Percentiles rank a stretch among this genome's conserved stretches.
Conservation (phyloP, 2,797 vertebrate genomes). For the Lutjanus campechanus region DNA sequence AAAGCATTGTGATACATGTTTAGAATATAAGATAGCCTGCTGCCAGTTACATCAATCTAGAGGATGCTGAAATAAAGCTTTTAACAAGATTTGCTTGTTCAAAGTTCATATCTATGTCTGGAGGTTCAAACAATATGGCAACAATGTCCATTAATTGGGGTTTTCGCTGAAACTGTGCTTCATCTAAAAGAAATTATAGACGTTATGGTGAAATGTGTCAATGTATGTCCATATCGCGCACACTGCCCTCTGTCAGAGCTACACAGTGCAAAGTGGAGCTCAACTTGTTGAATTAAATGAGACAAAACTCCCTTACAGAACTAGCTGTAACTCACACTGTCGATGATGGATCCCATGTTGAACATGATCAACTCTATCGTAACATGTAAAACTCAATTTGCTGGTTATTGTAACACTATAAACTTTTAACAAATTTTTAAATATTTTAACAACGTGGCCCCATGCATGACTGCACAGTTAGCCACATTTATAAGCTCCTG, state of each 20-base stretch:
- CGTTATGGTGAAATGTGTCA: too few relatives aligned
- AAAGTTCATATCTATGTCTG: too few relatives aligned
- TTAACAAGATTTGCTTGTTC: not conserved
- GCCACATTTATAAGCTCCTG: not conserved
- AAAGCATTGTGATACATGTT: too few relatives aligned
- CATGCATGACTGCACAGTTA: rapidly evolving
- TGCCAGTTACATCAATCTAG: not conserved
- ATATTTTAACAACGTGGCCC: not conserved
- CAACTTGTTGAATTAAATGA: not conserved
- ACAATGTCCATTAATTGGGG: too few relatives aligned
- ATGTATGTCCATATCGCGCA: too few relatives aligned
- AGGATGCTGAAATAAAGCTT: not conserved
- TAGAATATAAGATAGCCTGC: not conserved
- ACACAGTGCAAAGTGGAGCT: not conserved
- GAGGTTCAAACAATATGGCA: not conserved
- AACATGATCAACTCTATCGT: not conserved
- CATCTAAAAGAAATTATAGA: not conserved
- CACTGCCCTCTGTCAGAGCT: not conserved
- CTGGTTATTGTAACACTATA: rapidly evolving
- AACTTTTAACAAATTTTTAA: too few relatives aligned
- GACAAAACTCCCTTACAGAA: not conserved
- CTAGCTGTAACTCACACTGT: too few relatives aligned
- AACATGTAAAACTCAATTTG: not conserved
- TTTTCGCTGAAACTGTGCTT: not conserved
- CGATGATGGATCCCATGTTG: not conserved